phyloP scores from a whole-genome alignment of 2,113 vertebrate species.

The Proteles cristata region DNA sequence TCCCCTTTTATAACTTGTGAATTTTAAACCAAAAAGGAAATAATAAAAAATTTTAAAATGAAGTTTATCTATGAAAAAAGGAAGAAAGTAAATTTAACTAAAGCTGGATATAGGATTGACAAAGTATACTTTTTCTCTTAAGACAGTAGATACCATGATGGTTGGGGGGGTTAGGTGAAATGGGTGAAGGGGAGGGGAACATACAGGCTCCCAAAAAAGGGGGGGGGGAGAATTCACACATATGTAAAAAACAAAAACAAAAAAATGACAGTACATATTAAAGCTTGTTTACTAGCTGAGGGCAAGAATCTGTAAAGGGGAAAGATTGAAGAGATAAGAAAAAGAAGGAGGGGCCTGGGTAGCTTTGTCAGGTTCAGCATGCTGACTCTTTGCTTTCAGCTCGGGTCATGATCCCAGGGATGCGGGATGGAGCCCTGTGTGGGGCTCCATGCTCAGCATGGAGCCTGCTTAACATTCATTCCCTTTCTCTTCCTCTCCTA shows the following conservation, averaged over 20 bases:
- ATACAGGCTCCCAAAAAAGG: background rate
- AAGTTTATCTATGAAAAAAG: background rate
- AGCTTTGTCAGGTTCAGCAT: too few species aligned
- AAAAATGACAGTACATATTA: background rate
- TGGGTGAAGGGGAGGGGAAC: background rate
- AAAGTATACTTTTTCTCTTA: too few species aligned
- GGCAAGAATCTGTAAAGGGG: background rate
- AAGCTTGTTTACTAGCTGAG: background rate
- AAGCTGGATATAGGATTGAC: constrained; percentile 14
- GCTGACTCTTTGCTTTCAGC: too few species aligned
- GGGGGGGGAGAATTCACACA: background rate
- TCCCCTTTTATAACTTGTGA: constrained; percentile 5
- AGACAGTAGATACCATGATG: background rate
- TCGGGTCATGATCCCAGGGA: too few species aligned
- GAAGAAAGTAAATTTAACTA: constrained; percentile 3
- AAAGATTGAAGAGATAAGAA: constrained; percentile 15
- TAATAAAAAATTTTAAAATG: background rate
- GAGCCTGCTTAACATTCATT: too few species aligned
- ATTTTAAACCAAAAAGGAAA: constrained; percentile 37
- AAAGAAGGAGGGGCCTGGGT: background rate
- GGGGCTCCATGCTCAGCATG: too few species aligned
- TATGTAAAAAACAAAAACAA: background rate
- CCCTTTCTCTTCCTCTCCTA: too few species aligned
- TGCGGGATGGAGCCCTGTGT: too few species aligned
- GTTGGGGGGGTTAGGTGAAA: background rate